phyloP scores from a whole-genome alignment of 1,140 invertebrate species.

The Heliothis virescens region DNA sequence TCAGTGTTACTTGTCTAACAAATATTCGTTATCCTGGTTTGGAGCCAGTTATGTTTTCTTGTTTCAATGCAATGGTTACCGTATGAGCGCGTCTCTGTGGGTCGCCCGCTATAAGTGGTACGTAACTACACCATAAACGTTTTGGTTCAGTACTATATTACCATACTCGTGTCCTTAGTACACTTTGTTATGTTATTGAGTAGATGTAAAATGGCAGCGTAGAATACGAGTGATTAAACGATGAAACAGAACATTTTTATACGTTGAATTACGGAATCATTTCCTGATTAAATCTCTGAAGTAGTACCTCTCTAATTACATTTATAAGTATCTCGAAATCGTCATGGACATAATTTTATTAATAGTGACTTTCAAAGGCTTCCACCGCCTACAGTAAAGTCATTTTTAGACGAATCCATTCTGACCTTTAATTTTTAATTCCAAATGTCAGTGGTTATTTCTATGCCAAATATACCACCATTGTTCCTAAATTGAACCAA shows the following conservation, averaged over 20 bases:
- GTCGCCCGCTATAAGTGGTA: neutral
- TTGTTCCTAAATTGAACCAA: neutral
- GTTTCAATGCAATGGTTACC: conserved; percentile 19
- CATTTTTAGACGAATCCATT: conserved; percentile 3
- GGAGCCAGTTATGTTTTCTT: conserved; percentile 21
- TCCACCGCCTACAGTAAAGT: neutral
- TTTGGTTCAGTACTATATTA: neutral
- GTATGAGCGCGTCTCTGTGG: neutral
- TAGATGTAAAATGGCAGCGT: neutral
- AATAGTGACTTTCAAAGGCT: neutral
- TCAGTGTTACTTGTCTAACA: conserved; percentile 18
- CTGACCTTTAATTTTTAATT: conserved; percentile 11
- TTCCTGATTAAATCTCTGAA: neutral
- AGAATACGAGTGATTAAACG: neutral
- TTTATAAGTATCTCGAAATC: neutral
- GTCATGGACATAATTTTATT: neutral
- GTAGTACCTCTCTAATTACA: no score
- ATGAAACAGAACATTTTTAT: neutral
- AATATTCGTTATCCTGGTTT: neutral
- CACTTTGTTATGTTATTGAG: neutral
- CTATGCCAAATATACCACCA: neutral
- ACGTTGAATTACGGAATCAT: neutral
- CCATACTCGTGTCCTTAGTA: neutral
- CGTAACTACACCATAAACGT: no score
- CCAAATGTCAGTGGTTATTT: neutral